These are phyloP conservation scores for Folsomia manolachei DNA, from an alignment of 2,888 invertebrate species.

Conservation along the genomic window DNA sequence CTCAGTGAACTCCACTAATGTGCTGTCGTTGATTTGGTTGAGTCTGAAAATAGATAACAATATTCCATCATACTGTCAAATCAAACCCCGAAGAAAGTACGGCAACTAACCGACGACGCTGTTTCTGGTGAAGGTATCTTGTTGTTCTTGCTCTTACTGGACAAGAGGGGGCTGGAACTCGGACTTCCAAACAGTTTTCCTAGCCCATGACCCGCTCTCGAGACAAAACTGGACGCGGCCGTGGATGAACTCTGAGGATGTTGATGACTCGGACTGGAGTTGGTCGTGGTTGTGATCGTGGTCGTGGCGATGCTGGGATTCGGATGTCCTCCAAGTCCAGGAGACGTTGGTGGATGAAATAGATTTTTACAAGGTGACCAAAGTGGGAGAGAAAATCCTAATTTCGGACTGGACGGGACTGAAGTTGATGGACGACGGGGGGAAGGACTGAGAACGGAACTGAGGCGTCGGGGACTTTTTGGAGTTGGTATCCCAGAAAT, in stretches of 20 bases:
- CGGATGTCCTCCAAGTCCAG: not conserved
- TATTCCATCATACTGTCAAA: not conserved
- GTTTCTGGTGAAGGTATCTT: not conserved
- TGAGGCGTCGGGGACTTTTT: conserved; percentile 25
- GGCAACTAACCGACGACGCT: not conserved
- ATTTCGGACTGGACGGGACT: conserved; percentile 39
- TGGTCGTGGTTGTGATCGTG: not conserved
- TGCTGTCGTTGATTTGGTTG: not conserved
- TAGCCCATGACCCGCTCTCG: conserved; percentile 2
- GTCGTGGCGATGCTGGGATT: not conserved
- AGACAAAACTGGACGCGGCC: not conserved
- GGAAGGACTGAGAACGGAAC: conserved; percentile 23
- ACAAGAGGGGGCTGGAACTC: not conserved
- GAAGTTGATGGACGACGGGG: conserved; percentile 27
- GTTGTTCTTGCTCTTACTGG: too few relatives aligned
- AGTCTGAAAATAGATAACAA: not conserved
- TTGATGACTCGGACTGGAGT: not conserved
- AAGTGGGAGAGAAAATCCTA: conserved; percentile 35
- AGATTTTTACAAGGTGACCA: conserved; percentile 35
- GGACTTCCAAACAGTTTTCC: conserved; percentile 9
- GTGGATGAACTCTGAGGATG: not conserved
- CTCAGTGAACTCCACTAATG: conserved; percentile 11
- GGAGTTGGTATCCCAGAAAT: too few relatives aligned
- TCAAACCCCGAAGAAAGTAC: not conserved
- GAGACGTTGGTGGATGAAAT: conserved; percentile 26